phyloP scores from a whole-genome alignment of 2,888 invertebrate genomes.

The Lucinisca nassula region DNA sequence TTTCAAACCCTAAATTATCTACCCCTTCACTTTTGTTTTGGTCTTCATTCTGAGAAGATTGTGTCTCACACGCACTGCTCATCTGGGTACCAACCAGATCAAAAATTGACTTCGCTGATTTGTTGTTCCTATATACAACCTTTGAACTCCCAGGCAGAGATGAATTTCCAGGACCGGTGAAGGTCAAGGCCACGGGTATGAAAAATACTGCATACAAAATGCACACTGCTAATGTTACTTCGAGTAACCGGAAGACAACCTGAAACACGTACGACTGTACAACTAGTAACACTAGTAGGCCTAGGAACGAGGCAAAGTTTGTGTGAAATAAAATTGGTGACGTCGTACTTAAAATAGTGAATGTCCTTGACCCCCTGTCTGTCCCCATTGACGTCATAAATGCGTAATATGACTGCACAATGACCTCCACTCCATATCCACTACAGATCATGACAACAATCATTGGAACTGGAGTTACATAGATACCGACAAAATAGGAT shows the following conservation, averaged over 20 bases:
- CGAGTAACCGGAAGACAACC: constrained; percentile 31
- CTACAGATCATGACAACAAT: constrained; percentile 30
- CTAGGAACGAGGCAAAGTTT: constrained; percentile 46
- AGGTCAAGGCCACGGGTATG: constrained; percentile 29
- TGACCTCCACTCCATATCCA: constrained; percentile 35
- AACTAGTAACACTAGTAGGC: constrained; percentile 36
- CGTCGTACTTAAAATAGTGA: constrained; percentile 39
- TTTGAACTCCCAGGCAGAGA: neutral
- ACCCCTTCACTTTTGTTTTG: no score
- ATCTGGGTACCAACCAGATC: neutral
- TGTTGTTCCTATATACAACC: neutral
- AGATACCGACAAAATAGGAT: constrained; percentile 39
- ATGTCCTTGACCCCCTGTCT: constrained; percentile 28
- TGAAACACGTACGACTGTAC: constrained; percentile 54
- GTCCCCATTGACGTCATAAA: constrained; percentile 44
- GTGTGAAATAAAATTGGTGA: constrained; percentile 49
- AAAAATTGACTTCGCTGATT: neutral
- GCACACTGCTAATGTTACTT: constrained; percentile 27
- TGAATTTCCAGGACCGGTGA: constrained; percentile 31
- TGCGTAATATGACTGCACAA: constrained; percentile 27
- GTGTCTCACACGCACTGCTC: neutral
- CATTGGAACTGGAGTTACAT: constrained; percentile 45
- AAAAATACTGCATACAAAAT: constrained; percentile 36
- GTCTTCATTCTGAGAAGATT: no score
- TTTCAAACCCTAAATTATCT: no score